Evolutionary conservation across 2,797 vertebrate genomes (phyloP).

Genomic region (Corythornis leucogaster): DNA sequence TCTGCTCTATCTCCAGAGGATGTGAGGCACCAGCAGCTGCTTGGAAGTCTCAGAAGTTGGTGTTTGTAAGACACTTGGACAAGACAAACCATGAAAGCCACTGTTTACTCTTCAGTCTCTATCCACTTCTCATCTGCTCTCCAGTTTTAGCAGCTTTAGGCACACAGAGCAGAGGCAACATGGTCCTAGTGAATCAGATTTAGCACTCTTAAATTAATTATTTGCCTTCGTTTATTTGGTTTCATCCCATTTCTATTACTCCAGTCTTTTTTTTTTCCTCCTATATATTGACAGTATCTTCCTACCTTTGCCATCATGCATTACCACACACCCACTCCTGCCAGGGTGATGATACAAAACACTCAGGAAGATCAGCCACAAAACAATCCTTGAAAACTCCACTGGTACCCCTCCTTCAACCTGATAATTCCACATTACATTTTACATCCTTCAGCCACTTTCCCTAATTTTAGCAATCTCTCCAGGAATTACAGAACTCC

Average conservation of each 20-base stretch:
- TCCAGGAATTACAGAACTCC: not conserved
- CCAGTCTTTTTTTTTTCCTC: not conserved
- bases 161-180: not conserved
- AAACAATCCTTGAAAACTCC: not conserved
- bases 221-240: not conserved
- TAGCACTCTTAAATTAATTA: not conserved
- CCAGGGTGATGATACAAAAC: not conserved
- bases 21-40: not conserved
- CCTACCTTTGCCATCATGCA: not conserved
- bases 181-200: not conserved
- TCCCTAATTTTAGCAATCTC: not conserved
- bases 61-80: not conserved
- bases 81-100: not conserved
- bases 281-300: not conserved
- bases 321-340: not conserved
- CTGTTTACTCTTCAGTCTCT: not conserved
- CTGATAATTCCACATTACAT: not conserved
- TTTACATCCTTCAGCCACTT: not conserved
- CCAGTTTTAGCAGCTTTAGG: not conserved
- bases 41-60: not conserved
- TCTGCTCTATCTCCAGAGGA: not conserved
- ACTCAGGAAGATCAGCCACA: not conserved
- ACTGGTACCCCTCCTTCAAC: not conserved
- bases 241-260: not conserved
- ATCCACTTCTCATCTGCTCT: not conserved